Percentiles rank a stretch among this genome's conserved stretches.
phyloP scores from a whole-genome alignment of 2,113 vertebrate genomes.

The Eptatretus burgeri region DNA sequence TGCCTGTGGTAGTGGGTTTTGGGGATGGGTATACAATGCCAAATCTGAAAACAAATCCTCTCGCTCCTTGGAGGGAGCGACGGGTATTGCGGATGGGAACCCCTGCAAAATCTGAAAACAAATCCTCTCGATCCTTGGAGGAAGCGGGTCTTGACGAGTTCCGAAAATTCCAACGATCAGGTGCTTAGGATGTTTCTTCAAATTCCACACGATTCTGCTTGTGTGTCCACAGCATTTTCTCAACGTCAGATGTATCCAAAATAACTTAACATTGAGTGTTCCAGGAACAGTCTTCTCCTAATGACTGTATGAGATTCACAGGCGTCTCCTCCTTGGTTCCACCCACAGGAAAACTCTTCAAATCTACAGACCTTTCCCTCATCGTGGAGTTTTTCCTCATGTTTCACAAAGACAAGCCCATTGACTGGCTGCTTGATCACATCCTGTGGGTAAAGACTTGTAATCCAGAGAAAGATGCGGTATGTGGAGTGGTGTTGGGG shows the following conservation, averaged over 20 bases:
- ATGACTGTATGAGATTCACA: background rate
- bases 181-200: too few species aligned
- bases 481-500: constrained; percentile 16
- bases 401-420: constrained; percentile 31
- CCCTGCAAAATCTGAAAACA: too few species aligned
- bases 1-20: too few species aligned
- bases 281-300: background rate
- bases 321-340: background rate
- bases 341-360: constrained; percentile 28
- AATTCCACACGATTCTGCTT: too few species aligned
- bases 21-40: too few species aligned
- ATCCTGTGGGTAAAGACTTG: constrained; percentile 25
- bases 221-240: too few species aligned
- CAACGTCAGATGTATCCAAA: background rate
- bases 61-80: too few species aligned
- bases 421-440: constrained; percentile 27
- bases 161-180: too few species aligned
- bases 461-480: constrained; percentile 16
- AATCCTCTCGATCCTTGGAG: too few species aligned
- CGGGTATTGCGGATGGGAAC: too few species aligned
- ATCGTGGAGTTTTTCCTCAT: constrained; percentile 27
- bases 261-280: background rate
- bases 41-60: too few species aligned
- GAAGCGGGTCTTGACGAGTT: too few species aligned
- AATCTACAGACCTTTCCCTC: constrained; percentile 19